Percentiles rank a stretch among this genome's conserved stretches.
Conservation (phyloP, 2,888 invertebrate genomes). For the Callyntrura sp. region DNA sequence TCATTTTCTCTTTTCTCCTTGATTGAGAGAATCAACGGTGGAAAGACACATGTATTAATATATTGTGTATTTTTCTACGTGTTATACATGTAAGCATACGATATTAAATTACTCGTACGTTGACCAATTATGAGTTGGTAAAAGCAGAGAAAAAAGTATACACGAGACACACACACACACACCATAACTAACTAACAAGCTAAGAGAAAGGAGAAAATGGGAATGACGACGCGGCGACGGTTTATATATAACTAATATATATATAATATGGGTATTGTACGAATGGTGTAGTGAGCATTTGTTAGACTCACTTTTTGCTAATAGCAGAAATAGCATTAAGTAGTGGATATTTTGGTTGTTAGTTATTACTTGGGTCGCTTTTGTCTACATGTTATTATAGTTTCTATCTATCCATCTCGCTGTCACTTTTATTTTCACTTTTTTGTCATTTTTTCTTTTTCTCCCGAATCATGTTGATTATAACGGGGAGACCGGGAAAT, state of each 20-base stretch:
- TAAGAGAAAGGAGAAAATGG: conserved; percentile 28
- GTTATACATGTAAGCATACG: conserved; percentile 23
- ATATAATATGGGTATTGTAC: no score
- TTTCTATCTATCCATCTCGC: conserved; percentile 35
- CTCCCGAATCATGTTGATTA: conserved; percentile 50
- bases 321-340: no score
- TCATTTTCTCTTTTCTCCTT: conserved; percentile 38
- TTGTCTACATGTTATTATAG: neutral
- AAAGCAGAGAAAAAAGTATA: conserved; percentile 54
- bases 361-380: no score
- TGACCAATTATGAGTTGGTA: conserved; percentile 73
- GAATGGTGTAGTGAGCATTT: no score
- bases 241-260: no score
- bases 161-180: no score
- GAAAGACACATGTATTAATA: neutral
- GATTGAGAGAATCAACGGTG: conserved; percentile 43
- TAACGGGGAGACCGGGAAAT: conserved; percentile 7
- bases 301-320: no score
- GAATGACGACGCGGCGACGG: conserved; percentile 43
- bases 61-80: neutral
- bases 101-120: conserved; percentile 71
- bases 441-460: conserved; percentile 51
- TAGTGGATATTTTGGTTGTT: neutral
- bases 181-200: conserved; percentile 39
- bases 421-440: conserved; percentile 64